phyloP scores from a whole-genome alignment of 2,113 vertebrate species.

The Promerops cafer region DNA sequence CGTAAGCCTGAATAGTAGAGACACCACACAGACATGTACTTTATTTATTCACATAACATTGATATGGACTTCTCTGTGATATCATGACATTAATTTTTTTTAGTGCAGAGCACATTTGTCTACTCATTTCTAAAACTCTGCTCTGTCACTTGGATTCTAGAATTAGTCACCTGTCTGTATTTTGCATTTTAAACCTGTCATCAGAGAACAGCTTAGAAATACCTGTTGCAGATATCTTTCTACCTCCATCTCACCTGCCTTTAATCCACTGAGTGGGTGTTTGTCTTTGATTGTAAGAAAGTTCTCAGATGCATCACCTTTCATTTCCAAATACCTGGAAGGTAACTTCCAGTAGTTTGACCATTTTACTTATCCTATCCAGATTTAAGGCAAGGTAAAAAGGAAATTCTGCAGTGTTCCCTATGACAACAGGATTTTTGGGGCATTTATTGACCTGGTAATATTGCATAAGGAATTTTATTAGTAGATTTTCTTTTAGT shows the following conservation, averaged over 20 bases:
- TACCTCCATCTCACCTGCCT: neutral
- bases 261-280: conserved; percentile 12
- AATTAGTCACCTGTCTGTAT: neutral
- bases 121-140: neutral
- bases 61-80: neutral
- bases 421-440: neutral
- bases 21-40: neutral
- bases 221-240: neutral
- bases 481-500: neutral
- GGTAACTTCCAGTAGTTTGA: neutral
- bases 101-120: neutral
- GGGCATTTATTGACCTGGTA: neutral
- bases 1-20: neutral
- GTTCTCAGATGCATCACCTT: conserved; percentile 4
- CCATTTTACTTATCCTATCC: neutral
- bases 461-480: neutral
- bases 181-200: neutral
- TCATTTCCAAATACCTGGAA: conserved; percentile 13
- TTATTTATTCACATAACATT: neutral
- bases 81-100: neutral
- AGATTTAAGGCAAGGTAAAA: neutral
- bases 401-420: neutral
- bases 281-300: conserved; percentile 4
- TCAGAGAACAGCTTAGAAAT: neutral
- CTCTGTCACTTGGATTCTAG: neutral